A percentile compares a stretch with the other conserved stretches of the same genome.
These are phyloP conservation scores for Antechinus flavipes DNA, from an alignment of 2,113 vertebrate genomes.

Conservation along the genomic window DNA sequence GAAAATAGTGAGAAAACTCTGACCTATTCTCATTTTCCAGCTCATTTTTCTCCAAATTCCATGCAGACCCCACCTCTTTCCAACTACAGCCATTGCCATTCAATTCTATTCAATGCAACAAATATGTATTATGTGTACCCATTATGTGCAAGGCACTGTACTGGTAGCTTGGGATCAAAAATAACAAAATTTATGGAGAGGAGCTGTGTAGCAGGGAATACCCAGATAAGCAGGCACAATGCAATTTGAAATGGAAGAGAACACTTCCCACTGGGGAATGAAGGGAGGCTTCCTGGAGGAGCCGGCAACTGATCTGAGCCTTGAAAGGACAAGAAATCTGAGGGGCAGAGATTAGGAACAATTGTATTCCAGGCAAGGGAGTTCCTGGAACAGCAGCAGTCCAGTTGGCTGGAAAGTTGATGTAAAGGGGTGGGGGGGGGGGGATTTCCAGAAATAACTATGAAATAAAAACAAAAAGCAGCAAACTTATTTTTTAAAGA, in stretches of 20 bases:
- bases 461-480: background rate
- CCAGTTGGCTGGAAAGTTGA: background rate
- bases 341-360: background rate
- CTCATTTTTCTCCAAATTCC: background rate
- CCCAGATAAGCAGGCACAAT: constrained; percentile 5
- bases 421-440: background rate
- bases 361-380: background rate
- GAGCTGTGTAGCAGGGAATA: background rate
- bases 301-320: background rate
- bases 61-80: background rate
- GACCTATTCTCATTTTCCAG: background rate
- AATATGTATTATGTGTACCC: background rate
- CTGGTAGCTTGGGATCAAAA: background rate
- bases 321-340: background rate
- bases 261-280: background rate
- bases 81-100: background rate
- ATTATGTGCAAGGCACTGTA: background rate
- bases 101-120: constrained; percentile 2
- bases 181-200: background rate
- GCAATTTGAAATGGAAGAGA: background rate
- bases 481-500: background rate
- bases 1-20: background rate
- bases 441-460: background rate
- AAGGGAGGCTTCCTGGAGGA: background rate
- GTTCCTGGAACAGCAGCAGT: background rate